phyloP scores from a whole-genome alignment of 2,797 vertebrate species.

The Tauraco hartlaubi region DNA sequence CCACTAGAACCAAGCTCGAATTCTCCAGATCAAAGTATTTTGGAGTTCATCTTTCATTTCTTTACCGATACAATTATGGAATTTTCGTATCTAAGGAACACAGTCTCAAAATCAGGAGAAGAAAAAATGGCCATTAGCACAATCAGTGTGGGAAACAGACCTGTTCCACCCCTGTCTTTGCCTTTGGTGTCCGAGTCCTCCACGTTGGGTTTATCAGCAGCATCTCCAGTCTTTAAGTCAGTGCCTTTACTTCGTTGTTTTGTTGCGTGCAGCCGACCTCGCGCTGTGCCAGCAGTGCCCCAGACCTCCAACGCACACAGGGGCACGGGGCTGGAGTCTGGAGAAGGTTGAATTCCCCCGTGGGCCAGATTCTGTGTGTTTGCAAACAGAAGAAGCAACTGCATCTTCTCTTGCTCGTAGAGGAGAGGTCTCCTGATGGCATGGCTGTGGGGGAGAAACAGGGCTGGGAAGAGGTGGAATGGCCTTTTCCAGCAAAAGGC shows the following conservation, averaged over 20 bases:
- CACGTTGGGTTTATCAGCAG: fast-evolving
- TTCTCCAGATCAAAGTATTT: not conserved
- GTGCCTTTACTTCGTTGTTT: fast-evolving
- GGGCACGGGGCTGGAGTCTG: not conserved
- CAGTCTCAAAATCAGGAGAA: not conserved
- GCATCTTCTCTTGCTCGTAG: fast-evolving
- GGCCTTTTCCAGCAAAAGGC: not conserved
- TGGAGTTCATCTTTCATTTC: not conserved
- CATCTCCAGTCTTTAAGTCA: not conserved
- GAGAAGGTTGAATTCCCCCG: not conserved
- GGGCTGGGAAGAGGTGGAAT: fast-evolving
- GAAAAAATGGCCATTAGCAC: fast-evolving
- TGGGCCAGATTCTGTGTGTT: not conserved
- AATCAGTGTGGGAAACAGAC: not conserved
- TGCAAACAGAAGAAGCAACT: not conserved
- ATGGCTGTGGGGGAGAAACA: not conserved
- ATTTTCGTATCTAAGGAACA: not conserved
- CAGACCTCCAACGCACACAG: fast-evolving
- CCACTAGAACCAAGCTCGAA: not conserved
- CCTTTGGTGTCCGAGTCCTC: not conserved
- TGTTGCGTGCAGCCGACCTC: fast-evolving
- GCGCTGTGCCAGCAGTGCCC: fast-evolving
- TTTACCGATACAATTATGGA: not conserved
- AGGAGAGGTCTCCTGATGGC: not conserved
- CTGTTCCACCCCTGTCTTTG: not conserved